Conservation (phyloP, 1,140 invertebrate species). For the Bombus huntii region DNA sequence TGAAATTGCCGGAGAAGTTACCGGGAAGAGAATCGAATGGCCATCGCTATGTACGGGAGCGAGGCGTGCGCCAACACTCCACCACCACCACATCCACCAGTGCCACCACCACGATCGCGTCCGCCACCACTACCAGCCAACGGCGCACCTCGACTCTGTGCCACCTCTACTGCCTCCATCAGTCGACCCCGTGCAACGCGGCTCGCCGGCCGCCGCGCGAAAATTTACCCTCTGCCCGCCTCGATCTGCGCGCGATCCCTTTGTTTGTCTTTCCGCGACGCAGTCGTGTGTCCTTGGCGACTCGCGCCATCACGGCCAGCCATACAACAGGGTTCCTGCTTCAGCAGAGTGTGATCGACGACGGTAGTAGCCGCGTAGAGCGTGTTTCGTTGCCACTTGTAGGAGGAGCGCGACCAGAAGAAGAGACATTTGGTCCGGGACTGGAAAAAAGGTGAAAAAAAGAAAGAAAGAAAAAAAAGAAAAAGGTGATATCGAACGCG, state of each 20-base stretch:
- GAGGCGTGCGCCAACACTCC: constrained; percentile 67
- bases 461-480: background rate
- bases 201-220: constrained; percentile 80
- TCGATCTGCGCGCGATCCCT: background rate
- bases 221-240: constrained; percentile 35
- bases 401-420: background rate
- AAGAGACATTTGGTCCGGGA: background rate
- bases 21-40: constrained; percentile 37
- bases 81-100: constrained; percentile 19
- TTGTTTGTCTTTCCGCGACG: background rate
- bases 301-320: background rate
- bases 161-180: constrained; percentile 73
- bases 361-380: background rate
- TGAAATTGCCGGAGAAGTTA: constrained; percentile 18
- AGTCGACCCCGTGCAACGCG: constrained; percentile 83
- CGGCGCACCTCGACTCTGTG: constrained; percentile 68
- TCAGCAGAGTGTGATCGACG: background rate
- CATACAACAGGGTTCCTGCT: background rate
- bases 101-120: background rate
- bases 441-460: background rate
- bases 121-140: constrained; percentile 27
- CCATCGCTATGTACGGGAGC: constrained; percentile 51
- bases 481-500: background rate
- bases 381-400: background rate
- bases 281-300: constrained; percentile 8